These are phyloP conservation scores for Dicentrarchus labrax DNA, from an alignment of 2,113 vertebrate species.

Conservation along the genomic window DNA sequence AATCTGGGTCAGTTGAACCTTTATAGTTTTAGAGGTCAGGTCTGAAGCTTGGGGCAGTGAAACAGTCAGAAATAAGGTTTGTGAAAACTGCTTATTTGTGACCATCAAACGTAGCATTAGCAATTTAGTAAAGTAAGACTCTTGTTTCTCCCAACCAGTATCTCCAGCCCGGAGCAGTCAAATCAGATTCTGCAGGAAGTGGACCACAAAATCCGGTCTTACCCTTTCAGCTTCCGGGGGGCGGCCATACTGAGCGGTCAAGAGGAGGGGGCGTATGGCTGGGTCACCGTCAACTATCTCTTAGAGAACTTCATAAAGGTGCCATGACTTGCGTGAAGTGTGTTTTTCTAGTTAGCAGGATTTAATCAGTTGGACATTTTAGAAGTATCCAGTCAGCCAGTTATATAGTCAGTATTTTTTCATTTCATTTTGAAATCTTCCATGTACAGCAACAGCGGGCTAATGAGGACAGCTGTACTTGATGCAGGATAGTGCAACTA, in stretches of 20 bases:
- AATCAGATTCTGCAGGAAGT: slow-evolving; percentile 84
- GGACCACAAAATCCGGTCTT: slow-evolving; percentile 81
- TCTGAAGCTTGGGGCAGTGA: background rate
- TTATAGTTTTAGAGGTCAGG: background rate
- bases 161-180: slow-evolving; percentile 75
- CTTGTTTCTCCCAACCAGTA: slow-evolving; percentile 71
- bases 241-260: slow-evolving; percentile 87
- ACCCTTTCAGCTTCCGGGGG: slow-evolving; percentile 86
- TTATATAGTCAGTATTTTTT: background rate
- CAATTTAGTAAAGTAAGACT: background rate
- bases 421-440: background rate
- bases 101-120: background rate
- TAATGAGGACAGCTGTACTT: background rate
- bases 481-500: background rate
- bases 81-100: no score
- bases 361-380: no score
- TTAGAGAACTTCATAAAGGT: slow-evolving; percentile 91
- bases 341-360: background rate
- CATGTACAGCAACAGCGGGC: background rate
- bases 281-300: slow-evolving; percentile 93
- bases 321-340: background rate
- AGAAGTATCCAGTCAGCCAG: background rate
- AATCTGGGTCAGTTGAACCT: background rate
- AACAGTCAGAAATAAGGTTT: background rate
- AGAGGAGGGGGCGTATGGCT: slow-evolving; percentile 89